Percentiles rank a stretch among this genome's conserved stretches.
phyloP scores from a whole-genome alignment of 2,797 vertebrate species.

The Urophycis tenuis region DNA sequence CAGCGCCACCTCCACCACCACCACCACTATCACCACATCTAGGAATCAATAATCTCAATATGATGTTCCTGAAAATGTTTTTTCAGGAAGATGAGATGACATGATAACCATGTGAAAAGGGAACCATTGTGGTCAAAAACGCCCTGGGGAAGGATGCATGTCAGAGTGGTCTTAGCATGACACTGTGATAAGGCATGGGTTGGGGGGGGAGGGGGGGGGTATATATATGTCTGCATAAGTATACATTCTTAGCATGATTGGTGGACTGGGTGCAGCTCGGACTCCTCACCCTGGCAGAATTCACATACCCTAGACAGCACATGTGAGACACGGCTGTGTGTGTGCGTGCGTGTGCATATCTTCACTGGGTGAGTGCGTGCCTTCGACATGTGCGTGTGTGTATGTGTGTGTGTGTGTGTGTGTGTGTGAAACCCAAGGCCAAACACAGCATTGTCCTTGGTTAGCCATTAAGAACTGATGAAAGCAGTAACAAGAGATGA shows the following conservation, averaged over 20 bases:
- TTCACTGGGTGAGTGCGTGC: constrained; percentile 1
- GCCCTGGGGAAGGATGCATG: not conserved
- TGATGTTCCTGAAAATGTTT: constrained; percentile 9
- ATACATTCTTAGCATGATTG: too few species aligned
- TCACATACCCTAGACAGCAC: too few species aligned
- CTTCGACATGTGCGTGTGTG: not conserved
- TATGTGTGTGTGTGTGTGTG: not conserved
- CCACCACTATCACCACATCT: not conserved
- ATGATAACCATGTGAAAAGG: not conserved
- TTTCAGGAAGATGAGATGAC: constrained; percentile 31
- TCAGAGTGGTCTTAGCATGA: not conserved
- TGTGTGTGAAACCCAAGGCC: not conserved
- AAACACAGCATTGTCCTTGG: too few species aligned
- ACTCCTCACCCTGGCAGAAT: too few species aligned
- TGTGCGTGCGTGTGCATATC: not conserved
- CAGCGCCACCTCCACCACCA: not conserved
- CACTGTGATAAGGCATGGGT: constrained; percentile 39
- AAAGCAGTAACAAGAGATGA: too few species aligned
- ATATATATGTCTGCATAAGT: not conserved
- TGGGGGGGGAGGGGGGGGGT: constrained; percentile 9
- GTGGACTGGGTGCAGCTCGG: too few species aligned
- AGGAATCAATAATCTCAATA: not conserved
- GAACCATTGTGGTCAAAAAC: not conserved
- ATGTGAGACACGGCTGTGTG: not conserved
- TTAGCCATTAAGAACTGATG: too few species aligned